Percentiles rank a stretch among this genome's conserved stretches.
phyloP scores from a whole-genome alignment of 2,113 vertebrate genomes.

The Rhegmatorhina hoffmannsi region DNA sequence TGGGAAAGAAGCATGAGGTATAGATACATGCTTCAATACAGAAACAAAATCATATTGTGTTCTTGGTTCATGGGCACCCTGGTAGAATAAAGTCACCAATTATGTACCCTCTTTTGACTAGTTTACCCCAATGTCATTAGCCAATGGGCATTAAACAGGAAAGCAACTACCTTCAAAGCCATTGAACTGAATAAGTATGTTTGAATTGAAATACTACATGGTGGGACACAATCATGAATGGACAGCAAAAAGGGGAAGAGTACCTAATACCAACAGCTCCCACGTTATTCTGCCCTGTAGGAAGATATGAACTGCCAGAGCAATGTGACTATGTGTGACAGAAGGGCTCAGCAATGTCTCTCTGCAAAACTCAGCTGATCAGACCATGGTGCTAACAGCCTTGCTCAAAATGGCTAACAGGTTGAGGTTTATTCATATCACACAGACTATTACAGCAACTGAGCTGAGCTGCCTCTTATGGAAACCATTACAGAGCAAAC shows the following conservation, averaged over 20 bases:
- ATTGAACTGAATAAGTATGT: background rate
- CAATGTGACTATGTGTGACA: background rate
- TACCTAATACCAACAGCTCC: background rate
- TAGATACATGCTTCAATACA: background rate
- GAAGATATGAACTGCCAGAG: background rate
- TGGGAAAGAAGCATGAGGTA: background rate
- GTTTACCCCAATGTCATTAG: background rate
- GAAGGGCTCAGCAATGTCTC: rapidly evolving
- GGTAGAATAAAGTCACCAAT: background rate
- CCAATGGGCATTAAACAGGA: background rate
- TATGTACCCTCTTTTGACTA: background rate
- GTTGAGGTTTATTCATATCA: background rate
- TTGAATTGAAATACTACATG: background rate
- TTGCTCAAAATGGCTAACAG: slow-evolving; percentile 43
- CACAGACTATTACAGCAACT: background rate
- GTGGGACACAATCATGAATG: background rate
- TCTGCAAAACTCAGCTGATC: background rate
- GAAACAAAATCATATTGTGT: background rate
- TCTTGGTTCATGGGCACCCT: background rate
- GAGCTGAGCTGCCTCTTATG: background rate
- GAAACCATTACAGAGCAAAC: slow-evolving; percentile 41
- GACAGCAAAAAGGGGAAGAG: background rate
- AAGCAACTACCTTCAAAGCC: background rate
- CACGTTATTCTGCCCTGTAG: rapidly evolving
- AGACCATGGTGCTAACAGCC: background rate